Conservation (phyloP, 2,113 vertebrate species). For the Pterocles orientalis region DNA sequence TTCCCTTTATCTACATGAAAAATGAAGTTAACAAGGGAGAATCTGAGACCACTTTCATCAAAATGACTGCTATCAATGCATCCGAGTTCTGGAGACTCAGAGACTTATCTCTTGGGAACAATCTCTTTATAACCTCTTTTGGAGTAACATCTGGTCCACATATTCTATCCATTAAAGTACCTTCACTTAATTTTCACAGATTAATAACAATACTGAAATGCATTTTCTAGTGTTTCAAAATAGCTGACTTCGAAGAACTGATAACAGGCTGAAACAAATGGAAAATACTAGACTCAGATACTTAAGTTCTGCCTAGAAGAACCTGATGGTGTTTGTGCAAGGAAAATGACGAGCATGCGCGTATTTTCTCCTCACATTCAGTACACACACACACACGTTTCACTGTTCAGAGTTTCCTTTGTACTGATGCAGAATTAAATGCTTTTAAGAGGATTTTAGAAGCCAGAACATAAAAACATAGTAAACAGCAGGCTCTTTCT, state of each 20-base stretch:
- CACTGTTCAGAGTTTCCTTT: neutral
- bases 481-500: neutral
- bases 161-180: neutral
- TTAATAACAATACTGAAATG: neutral
- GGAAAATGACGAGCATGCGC: neutral
- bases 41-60: neutral
- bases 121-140: neutral
- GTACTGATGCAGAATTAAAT: neutral
- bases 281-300: neutral
- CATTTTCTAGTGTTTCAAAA: neutral
- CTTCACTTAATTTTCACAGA: neutral
- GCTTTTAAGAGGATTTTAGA: neutral
- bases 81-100: neutral
- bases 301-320: neutral
- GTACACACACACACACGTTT: accelerated
- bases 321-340: neutral
- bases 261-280: neutral
- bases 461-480: neutral
- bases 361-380: neutral
- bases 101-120: neutral
- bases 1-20: neutral
- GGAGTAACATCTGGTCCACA: neutral
- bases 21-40: neutral
- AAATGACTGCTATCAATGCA: neutral
- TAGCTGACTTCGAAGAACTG: neutral